A percentile compares a stretch with the other conserved stretches of the same genome.
These are phyloP conservation scores for Calyptomena viridis DNA, from an alignment of 2,113 vertebrate species.

Conservation along the genomic window DNA sequence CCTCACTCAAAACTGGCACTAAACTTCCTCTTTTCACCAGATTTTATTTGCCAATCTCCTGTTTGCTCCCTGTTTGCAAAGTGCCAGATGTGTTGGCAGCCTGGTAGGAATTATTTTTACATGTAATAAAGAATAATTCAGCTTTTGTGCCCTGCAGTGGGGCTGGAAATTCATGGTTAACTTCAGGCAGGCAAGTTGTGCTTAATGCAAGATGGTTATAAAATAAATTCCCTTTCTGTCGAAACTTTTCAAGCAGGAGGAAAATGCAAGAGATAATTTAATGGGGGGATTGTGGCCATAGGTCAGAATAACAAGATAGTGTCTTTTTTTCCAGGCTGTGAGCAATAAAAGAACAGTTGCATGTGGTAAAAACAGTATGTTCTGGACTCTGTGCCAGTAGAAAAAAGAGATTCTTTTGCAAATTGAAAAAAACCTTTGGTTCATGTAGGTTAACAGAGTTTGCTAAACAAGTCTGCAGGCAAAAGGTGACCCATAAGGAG, in stretches of 20 bases:
- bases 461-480: neutral
- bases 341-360: constrained; percentile 48
- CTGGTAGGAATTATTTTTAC: neutral
- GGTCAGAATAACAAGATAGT: constrained; percentile 42
- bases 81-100: neutral
- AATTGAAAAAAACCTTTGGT: neutral
- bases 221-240: neutral
- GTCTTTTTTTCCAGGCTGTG: constrained; percentile 42
- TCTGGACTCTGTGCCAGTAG: constrained; percentile 31
- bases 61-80: neutral
- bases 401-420: neutral
- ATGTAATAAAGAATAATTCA: neutral
- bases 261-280: constrained; percentile 15
- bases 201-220: neutral
- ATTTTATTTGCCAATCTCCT: neutral
- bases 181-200: neutral
- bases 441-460: neutral
- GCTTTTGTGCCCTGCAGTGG: neutral
- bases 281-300: neutral
- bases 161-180: neutral
- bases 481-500: neutral
- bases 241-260: neutral
- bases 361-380: constrained; percentile 51
- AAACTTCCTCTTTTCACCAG: neutral
- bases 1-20: neutral